Base-by-base conservation (phyloP, 2,113 vertebrate genomes). In the Cyprinodon tularosa region DNA sequence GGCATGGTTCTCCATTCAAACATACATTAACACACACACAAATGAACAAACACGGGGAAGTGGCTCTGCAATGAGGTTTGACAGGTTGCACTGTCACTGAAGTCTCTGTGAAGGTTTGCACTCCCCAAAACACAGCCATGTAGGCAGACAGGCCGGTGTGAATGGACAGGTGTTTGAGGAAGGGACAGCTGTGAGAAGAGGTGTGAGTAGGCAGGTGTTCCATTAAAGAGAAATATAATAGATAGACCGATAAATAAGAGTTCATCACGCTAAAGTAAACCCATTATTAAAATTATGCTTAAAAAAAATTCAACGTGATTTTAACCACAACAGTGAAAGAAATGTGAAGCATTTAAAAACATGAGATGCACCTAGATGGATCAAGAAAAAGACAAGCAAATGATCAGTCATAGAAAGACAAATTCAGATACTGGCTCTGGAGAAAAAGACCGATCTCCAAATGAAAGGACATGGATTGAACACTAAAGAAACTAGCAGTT, bases 181-280 rank as follows among this genome's bases (percentile, higher is more conserved):
- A 65, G 81, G 82, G 86, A 90, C 91, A 93, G 92, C 88, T 93
- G 92, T 67, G 89, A 84, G 80, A 84, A 87, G 82, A 90, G 88
- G 89, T 90, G 89, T 85, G 86, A 91, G 89, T 84, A 68, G 88
- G 85, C 92, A 93, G 91, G 91, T 93, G 91, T 93, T 93, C 89
- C 88, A 93, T 93, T 93, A 92, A 78, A 91, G 80, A 84, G 82
- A 57, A 57, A 67, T 60, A 68, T 70, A 77, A 45, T 62, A 69
- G 80, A 69, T 73, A 66, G 59, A 80, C 62, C 68, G 65, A 53
- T 59, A 62, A 69, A 72, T 47, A 1, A 62, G 13, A 60, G 63
- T 42, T 44, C 3, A 12, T 17, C 44, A 22, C 36, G 48, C 29
- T 59, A 64, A 59, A 62, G 38, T n/a, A 37, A 40, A 42, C 68